Conservation (phyloP, 2,888 invertebrate genomes). For the Lithophane semibrunnea region DNA sequence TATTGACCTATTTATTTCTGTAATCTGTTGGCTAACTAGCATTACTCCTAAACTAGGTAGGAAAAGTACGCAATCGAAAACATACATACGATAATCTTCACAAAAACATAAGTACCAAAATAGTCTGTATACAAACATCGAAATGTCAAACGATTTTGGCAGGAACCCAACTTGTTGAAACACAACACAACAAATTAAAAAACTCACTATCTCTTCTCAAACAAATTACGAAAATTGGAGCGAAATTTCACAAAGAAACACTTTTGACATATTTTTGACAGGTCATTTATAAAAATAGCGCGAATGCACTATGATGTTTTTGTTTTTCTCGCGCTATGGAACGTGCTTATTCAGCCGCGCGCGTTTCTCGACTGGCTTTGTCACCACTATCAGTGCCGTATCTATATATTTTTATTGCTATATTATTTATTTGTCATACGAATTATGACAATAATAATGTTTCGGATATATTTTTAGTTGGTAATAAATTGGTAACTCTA, state of each 20-base stretch:
- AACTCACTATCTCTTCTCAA: constrained; percentile 13
- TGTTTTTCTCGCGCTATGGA: constrained; percentile 38
- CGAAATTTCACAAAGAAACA: not conserved
- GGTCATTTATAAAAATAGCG: constrained; percentile 31
- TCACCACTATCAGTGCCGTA: constrained; percentile 40
- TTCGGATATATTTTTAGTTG: constrained; percentile 10
- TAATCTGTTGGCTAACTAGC: constrained; percentile 20
- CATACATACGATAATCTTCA: not conserved
- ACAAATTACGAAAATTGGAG: not conserved
- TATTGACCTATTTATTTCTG: constrained; percentile 40
- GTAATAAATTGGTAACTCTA: constrained; percentile 1
- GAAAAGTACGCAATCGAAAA: constrained; percentile 15
- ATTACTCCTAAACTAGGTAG: constrained; percentile 18
- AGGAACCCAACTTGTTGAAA: constrained; percentile 44
- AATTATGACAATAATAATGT: constrained; percentile 35
- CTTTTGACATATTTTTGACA: constrained; percentile 32
- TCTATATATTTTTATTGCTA: constrained; percentile 24
- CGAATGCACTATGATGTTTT: constrained; percentile 26
- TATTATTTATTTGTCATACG: constrained; percentile 27
- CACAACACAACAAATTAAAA: constrained; percentile 37
- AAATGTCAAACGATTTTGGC: constrained; percentile 48
- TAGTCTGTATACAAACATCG: constrained; percentile 52
- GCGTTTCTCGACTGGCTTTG: constrained; percentile 56
- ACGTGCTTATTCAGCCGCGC: constrained; percentile 47
- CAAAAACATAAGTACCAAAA: constrained; percentile 34